phyloP scores from a whole-genome alignment of 2,113 vertebrate species.

The Hyaena hyaena region DNA sequence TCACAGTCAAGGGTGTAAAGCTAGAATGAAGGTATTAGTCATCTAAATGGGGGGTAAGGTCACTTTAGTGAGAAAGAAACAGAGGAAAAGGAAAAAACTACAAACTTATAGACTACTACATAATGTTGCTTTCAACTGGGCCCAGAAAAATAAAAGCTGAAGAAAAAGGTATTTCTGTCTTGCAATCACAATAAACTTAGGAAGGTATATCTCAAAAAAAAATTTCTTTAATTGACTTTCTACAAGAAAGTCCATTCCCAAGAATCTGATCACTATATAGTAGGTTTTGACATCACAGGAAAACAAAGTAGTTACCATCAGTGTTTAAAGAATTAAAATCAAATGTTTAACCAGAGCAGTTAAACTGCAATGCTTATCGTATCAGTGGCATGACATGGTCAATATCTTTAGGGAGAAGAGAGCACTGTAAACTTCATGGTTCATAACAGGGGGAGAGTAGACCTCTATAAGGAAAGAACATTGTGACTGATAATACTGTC shows the following conservation, averaged over 20 bases:
- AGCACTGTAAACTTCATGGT: background rate
- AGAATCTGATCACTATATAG: background rate
- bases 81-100: background rate
- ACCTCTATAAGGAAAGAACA: background rate
- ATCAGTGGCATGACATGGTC: background rate
- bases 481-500: background rate
- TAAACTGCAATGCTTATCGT: background rate
- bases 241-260: background rate
- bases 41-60: background rate
- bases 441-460: background rate
- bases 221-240: background rate
- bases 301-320: background rate
- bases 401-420: background rate
- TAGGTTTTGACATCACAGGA: background rate
- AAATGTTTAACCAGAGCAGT: background rate
- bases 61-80: background rate
- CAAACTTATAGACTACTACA: background rate
- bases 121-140: background rate
- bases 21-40: background rate
- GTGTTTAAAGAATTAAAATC: constrained; percentile 12
- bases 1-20: background rate
- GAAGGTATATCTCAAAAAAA: background rate
- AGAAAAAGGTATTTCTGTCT: background rate
- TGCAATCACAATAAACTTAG: background rate
- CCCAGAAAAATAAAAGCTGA: background rate